Evolutionary conservation across 2,113 vertebrate species (phyloP).

Genomic region (Macaca nemestrina): DNA sequence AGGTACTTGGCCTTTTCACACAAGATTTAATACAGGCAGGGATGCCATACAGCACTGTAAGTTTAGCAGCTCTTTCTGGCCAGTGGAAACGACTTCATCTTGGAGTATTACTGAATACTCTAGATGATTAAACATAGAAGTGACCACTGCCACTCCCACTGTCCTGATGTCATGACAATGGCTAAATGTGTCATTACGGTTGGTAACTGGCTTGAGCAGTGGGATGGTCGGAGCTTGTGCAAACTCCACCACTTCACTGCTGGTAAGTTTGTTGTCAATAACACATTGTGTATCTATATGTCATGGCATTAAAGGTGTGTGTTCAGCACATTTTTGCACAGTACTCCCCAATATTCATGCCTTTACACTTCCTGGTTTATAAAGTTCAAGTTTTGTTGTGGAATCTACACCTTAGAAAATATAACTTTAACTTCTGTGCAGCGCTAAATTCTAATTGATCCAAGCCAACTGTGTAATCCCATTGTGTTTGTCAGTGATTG

Average conservation of each 20-base stretch:
- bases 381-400: background rate
- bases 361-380: background rate
- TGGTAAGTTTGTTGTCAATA: too few relatives aligned
- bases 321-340: background rate
- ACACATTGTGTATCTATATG: background rate
- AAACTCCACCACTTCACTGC: background rate
- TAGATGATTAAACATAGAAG: background rate
- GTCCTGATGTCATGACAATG: background rate
- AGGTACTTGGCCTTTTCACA: background rate
- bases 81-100: background rate
- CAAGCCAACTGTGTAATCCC: background rate
- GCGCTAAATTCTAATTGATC: background rate
- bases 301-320: background rate
- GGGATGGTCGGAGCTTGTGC: background rate
- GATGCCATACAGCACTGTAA: background rate
- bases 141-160: background rate
- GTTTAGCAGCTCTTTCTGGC: background rate
- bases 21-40: background rate
- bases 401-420: background rate
- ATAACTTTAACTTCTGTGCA: background rate
- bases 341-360: background rate
- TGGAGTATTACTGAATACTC: background rate
- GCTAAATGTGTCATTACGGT: background rate
- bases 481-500: background rate
- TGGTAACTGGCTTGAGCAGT: background rate